These are phyloP conservation scores for Drosophila cracens DNA, from an alignment of 2,888 invertebrate genomes.

Conservation along the genomic window DNA sequence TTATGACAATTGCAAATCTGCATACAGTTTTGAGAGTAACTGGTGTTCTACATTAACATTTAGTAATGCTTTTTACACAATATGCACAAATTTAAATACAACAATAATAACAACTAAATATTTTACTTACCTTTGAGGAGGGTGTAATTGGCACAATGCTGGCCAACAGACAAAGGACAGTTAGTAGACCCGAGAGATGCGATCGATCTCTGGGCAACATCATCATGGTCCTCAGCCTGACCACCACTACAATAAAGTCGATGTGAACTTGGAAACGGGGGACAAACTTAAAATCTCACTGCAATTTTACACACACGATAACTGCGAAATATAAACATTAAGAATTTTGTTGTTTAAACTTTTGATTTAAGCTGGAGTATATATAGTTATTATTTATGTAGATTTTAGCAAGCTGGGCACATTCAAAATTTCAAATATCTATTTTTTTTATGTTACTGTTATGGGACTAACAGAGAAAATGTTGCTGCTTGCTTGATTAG, in stretches of 20 bases:
- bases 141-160: slow-evolving; percentile 68
- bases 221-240: slow-evolving; percentile 77
- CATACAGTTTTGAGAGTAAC: slow-evolving; percentile 21
- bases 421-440: not conserved
- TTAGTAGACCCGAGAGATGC: slow-evolving; percentile 84
- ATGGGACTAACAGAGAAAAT: slow-evolving; percentile 59
- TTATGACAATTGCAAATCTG: not conserved
- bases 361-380: slow-evolving; percentile 15
- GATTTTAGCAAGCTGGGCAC: not conserved
- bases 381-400: not conserved
- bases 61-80: not conserved
- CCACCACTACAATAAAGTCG: slow-evolving; percentile 25
- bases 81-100: not conserved
- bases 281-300: slow-evolving; percentile 56
- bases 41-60: not conserved
- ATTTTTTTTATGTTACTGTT: not conserved
- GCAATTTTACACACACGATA: slow-evolving; percentile 69
- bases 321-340: slow-evolving; percentile 69
- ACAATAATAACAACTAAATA: not conserved
- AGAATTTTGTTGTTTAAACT: slow-evolving; percentile 22
- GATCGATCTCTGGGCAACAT: slow-evolving; percentile 83
- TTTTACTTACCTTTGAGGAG: slow-evolving; percentile 82
- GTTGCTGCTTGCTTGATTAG: slow-evolving; percentile 64
- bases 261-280: slow-evolving; percentile 15
- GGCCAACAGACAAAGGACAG: slow-evolving; percentile 74